Evolutionary conservation across 2,113 vertebrate species (phyloP).

Genomic region (Cynoglossus semilaevis): DNA sequence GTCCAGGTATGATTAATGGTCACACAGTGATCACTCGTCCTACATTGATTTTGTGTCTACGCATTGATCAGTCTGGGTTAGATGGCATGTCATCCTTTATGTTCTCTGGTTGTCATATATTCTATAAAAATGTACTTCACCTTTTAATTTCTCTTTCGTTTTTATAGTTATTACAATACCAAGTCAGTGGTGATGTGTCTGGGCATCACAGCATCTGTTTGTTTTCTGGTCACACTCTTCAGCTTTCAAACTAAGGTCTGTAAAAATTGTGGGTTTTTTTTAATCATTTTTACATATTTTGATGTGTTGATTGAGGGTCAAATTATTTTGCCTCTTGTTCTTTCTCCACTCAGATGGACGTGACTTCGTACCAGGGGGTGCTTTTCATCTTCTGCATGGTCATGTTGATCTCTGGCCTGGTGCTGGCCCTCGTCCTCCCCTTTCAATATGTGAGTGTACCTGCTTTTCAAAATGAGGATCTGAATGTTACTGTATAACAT

Average conservation of each 20-base stretch:
- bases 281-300: background rate
- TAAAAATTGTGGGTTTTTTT: background rate
- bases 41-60: no score
- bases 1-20: slow-evolving; percentile 82
- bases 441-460: slow-evolving; percentile 86
- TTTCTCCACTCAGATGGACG: slow-evolving; percentile 78
- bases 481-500: slow-evolving; percentile 1
- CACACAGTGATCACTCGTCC: no score
- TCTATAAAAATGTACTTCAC: background rate
- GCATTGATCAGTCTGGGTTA: no score
- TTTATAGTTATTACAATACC: slow-evolving; percentile 87
- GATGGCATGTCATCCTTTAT: no score
- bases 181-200: slow-evolving; percentile 90
- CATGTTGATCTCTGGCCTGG: slow-evolving; percentile 83
- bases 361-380: slow-evolving; percentile 87
- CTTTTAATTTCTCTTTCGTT: background rate
- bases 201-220: slow-evolving; percentile 88
- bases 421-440: slow-evolving; percentile 82
- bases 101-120: background rate
- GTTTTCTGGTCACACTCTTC: slow-evolving; percentile 86
- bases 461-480: background rate
- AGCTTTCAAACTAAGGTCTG: slow-evolving; percentile 94
- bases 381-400: slow-evolving; percentile 85
- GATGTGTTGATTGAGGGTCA: background rate
- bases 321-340: slow-evolving; percentile 13